These are phyloP conservation scores for Rhagonycha fulva DNA, from an alignment of 2,888 invertebrate genomes.

Conservation along the genomic window DNA sequence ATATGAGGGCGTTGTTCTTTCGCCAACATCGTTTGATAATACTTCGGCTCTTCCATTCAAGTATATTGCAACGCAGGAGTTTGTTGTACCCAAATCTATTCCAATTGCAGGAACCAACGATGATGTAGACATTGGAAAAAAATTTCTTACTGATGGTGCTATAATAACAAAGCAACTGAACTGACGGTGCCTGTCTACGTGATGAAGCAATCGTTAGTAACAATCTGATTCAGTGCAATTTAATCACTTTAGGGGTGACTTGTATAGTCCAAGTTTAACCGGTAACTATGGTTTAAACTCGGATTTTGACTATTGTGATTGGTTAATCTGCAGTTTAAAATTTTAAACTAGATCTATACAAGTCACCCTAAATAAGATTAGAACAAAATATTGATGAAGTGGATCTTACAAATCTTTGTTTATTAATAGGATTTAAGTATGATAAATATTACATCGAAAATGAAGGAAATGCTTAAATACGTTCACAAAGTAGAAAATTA, in stretches of 20 bases:
- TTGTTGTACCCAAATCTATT: conserved; percentile 96
- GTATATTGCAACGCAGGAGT: conserved; percentile 86
- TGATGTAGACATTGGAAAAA: not conserved
- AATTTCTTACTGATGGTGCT: not conserved
- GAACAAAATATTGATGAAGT: too few species aligned
- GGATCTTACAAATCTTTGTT: too few species aligned
- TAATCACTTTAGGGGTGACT: not conserved
- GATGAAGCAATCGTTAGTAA: not conserved
- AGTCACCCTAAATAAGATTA: too few species aligned
- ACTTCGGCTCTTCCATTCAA: conserved; percentile 98
- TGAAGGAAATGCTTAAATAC: too few species aligned
- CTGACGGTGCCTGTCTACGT: not conserved
- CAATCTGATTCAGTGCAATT: not conserved
- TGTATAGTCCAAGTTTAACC: too few species aligned
- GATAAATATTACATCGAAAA: too few species aligned
- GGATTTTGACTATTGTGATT: too few species aligned
- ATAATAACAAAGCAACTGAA: not conserved
- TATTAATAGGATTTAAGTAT: too few species aligned
- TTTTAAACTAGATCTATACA: too few species aligned
- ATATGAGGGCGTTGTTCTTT: conserved; percentile 96
- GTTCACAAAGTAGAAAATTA: too few species aligned
- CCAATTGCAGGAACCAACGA: conserved; percentile 73
- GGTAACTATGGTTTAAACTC: too few species aligned
- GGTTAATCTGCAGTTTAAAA: too few species aligned
- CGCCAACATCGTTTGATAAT: conserved; percentile 98